phyloP scores from a whole-genome alignment of 2,888 invertebrate genomes.

The Parelbella ahira region DNA sequence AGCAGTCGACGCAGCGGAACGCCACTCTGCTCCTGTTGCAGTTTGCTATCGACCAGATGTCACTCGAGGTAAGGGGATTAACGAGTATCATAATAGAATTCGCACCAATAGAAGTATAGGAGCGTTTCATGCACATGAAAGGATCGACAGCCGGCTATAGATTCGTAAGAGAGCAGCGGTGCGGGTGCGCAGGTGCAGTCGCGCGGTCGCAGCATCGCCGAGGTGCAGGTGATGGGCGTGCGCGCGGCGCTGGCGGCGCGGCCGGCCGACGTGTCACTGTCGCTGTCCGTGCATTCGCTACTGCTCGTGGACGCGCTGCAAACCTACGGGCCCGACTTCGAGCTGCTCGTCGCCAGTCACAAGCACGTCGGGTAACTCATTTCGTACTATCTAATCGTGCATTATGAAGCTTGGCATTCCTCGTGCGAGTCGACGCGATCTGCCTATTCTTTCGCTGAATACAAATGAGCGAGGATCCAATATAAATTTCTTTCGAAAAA shows the following conservation, averaged over 20 bases:
- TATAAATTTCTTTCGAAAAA: no score
- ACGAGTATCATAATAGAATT: no score
- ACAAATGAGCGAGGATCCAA: no score
- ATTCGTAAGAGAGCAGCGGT: no score
- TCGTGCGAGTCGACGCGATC: no score
- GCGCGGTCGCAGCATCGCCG: conserved; percentile 93
- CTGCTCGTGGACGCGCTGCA: conserved; percentile 96
- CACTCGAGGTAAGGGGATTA: conserved; percentile 82
- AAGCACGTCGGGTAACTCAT: conserved; percentile 89
- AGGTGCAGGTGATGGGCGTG: conserved; percentile 95
- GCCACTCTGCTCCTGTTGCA: conserved; percentile 88
- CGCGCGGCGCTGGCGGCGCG: conserved; percentile 87
- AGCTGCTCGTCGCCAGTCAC: conserved; percentile 95
- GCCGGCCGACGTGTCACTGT: conserved; percentile 86
- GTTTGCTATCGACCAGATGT: conserved; percentile 93
- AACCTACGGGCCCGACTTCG: conserved; percentile 97
- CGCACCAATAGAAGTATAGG: no score
- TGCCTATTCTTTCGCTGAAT: no score
- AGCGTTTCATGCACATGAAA: no score
- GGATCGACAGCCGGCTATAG: no score
- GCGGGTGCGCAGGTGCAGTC: conserved; percentile 83
- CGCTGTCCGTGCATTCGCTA: conserved; percentile 94
- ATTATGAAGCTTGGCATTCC: no score
- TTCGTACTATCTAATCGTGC: no score
- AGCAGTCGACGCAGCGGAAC: conserved; percentile 61